Percentiles rank a stretch among this genome's conserved stretches.
Evolutionary conservation across 2,888 invertebrate genomes (phyloP).

Genomic region (Psococerastis gibbosa): DNA sequence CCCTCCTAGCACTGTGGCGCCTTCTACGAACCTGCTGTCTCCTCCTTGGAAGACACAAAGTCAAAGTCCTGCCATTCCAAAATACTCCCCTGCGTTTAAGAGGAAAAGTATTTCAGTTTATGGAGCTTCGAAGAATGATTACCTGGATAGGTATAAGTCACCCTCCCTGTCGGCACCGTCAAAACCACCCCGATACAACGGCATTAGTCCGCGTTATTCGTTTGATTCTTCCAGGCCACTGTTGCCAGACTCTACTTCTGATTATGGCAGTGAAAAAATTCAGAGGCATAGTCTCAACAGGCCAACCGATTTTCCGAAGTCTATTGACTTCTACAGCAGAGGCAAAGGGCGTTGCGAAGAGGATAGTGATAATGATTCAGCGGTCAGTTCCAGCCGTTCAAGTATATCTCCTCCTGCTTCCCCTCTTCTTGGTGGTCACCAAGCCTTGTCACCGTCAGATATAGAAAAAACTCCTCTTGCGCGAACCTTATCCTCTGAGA

Average conservation of each 20-base stretch:
- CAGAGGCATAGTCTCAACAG: neutral
- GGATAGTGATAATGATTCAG: conserved; percentile 74
- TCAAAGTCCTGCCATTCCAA: conserved; percentile 36
- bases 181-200: conserved; percentile 18
- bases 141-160: neutral
- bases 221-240: conserved; percentile 6
- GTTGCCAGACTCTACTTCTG: conserved; percentile 23
- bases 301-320: neutral
- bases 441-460: conserved; percentile 33
- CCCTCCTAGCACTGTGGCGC: conserved; percentile 8
- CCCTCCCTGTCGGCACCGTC: neutral
- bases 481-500: conserved; percentile 50
- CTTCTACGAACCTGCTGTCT: conserved; percentile 6
- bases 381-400: conserved; percentile 67
- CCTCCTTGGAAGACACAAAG: conserved; percentile 21
- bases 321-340: neutral
- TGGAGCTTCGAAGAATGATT: conserved; percentile 17
- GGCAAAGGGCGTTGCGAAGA: conserved; percentile 23
- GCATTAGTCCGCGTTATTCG: conserved; percentile 21
- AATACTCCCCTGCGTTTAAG: conserved; percentile 68
- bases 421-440: conserved; percentile 41
- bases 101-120: conserved; percentile 52
- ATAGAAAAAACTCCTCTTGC: conserved; percentile 28
- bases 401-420: conserved; percentile 58
- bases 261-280: conserved; percentile 22